These are phyloP conservation scores for Tor tambroides DNA, from an alignment of 2,113 vertebrate species.

Conservation along the genomic window DNA sequence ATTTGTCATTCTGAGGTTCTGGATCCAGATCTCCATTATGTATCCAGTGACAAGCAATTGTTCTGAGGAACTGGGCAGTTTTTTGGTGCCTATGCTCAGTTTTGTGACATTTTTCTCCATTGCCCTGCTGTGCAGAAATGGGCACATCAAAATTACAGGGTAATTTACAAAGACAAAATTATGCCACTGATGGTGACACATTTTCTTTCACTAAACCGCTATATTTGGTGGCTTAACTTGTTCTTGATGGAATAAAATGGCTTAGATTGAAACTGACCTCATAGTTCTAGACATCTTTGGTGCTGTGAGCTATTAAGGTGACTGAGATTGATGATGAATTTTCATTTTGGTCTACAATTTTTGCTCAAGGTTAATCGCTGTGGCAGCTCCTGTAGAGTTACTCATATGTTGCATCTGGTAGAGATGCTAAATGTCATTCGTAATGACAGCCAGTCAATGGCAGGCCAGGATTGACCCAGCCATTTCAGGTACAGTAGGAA, in stretches of 20 bases:
- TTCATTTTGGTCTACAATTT: conserved; percentile 12
- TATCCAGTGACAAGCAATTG: not conserved
- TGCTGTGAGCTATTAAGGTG: not conserved
- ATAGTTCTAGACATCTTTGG: not conserved
- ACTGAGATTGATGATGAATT: not conserved
- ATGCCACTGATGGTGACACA: not conserved
- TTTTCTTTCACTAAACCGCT: not conserved
- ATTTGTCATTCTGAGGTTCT: not conserved
- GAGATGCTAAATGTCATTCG: conserved; percentile 7
- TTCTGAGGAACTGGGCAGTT: not conserved
- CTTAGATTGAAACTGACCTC: not conserved
- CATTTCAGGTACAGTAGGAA: not conserved
- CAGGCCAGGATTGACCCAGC: not conserved
- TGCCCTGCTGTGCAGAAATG: not conserved
- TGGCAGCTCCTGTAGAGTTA: conserved; percentile 31
- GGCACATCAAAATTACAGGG: not conserved
- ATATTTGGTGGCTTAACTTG: not conserved
- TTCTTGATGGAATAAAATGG: not conserved
- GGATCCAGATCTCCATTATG: not conserved
- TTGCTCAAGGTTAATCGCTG: conserved; percentile 49
- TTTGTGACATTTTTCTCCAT: not conserved
- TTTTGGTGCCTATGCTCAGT: not conserved
- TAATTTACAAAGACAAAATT: not conserved
- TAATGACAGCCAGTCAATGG: conserved; percentile 20
- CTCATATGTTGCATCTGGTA: conserved; percentile 14